Base-by-base conservation (phyloP, 1,140 invertebrate genomes). In the Mya arenaria region DNA sequence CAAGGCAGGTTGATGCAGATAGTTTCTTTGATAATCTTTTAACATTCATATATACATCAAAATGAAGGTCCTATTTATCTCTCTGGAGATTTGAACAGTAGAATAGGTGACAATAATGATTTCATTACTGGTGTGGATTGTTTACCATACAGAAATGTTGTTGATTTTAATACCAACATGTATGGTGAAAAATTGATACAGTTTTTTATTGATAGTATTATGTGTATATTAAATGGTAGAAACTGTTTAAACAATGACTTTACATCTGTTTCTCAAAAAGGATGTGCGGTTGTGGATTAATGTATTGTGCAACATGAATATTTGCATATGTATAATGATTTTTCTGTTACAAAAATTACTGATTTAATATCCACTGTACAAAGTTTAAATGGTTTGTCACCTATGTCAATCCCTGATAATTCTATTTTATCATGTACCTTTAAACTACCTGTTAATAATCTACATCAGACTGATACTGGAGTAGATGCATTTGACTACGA, bases 171-270 rank as follows among this genome's bases (percentile, higher is more conserved):
- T 3, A 72, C 13, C 2, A 72, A 72, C 56, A 4, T 19, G 23
- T 56, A 72, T 72, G 69, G 69, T 17, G 69, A 72, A 6, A 6
- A 23, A 23, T 56, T 72, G 6, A 55, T 72, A 28, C 25, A 72
- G 10, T 72, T 52, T 72, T 34, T 55, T 13, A 44, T 72, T 34
- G 52, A 72, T 56, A 52, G n/a, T 23, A 52, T 48, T 52, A 71
- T 52, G 37, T 71, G 66, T 32, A 52, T 71, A 15, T 30, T 52
- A 2, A 71, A 71, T 71, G 66, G 66, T 52, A 37, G 66, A 34
- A 68, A 41, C 41, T 68, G 15, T 39, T 25, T 36, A 2, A 5
- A 68, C 3, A 68, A 68, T 39, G 63, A 68, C n/a, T 68, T 37
- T 23, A 68, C 63, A 10, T 71, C 23, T 71, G 36, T 71, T 48